Conservation (phyloP, 2,888 invertebrate genomes). For the Tridacna gigas region DNA sequence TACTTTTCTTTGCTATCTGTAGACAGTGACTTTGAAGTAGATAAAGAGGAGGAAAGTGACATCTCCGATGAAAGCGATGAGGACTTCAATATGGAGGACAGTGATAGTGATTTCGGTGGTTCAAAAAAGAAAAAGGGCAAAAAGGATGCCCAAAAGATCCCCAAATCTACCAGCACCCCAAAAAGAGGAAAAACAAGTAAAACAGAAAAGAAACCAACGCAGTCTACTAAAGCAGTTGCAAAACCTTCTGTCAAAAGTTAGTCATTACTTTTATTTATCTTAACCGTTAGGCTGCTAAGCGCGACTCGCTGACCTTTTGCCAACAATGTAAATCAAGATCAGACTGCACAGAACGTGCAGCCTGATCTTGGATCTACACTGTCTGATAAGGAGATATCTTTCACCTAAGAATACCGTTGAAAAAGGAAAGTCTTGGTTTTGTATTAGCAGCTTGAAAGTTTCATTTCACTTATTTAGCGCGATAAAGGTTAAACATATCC, state of each 20-base stretch:
- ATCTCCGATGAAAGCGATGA: slow-evolving; percentile 57
- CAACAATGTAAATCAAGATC: too few relatives aligned
- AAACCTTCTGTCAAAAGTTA: not conserved
- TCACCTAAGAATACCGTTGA: too few relatives aligned
- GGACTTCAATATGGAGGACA: slow-evolving; percentile 57
- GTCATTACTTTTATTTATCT: not conserved
- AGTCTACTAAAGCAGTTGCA: slow-evolving; percentile 5
- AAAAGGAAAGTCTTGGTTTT: too few relatives aligned
- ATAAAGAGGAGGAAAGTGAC: slow-evolving; percentile 49
- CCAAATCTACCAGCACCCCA: slow-evolving; percentile 46
- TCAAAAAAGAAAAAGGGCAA: slow-evolving; percentile 28
- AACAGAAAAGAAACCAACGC: not conserved
- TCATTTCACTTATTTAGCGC: too few relatives aligned
- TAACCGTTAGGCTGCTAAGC: too few relatives aligned
- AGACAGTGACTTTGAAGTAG: slow-evolving; percentile 52
- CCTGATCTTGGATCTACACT: too few relatives aligned
- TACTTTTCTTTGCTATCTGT: not conserved
- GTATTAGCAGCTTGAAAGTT: too few relatives aligned
- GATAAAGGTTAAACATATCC: too few relatives aligned
- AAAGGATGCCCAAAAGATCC: not conserved
- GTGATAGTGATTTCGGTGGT: slow-evolving; percentile 67
- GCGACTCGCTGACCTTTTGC: too few relatives aligned
- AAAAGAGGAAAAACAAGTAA: slow-evolving; percentile 38
- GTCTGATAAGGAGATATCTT: too few relatives aligned
- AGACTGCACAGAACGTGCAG: too few relatives aligned